phyloP scores from a whole-genome alignment of 92 coral and sea anemone species.

The Zoanthus solanderi region DNA sequence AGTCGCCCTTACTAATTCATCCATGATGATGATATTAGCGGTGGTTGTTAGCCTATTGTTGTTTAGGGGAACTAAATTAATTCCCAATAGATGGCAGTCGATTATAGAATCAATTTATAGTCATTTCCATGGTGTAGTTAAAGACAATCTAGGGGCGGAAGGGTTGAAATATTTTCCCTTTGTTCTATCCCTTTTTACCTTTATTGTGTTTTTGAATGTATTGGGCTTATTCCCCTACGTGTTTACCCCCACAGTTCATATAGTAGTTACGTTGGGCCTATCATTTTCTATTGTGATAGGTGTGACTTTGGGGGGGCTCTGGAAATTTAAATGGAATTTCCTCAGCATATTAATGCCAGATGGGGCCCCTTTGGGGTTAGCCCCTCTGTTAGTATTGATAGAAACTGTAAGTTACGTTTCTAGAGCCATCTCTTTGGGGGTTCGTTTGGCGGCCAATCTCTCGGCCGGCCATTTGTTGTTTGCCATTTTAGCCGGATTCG shows the following conservation, averaged over 20 bases:
- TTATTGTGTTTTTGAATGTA: conserved; percentile 77
- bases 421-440: conserved; percentile 87
- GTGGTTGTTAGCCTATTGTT: conserved; percentile 78
- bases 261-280: conserved; percentile 73
- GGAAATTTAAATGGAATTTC: conserved; percentile 74
- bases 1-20: conserved; percentile 78
- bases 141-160: conserved; percentile 68
- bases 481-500: conserved; percentile 91
- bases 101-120: conserved; percentile 69
- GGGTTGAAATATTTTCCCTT: conserved; percentile 76
- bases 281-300: conserved; percentile 77
- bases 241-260: conserved; percentile 79
- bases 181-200: conserved; percentile 77
- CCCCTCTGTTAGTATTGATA: conserved; percentile 86
- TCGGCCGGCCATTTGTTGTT: conserved; percentile 89
- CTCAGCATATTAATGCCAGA: conserved; percentile 84
- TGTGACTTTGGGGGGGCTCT: conserved; percentile 59
- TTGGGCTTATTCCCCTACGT: conserved; percentile 86
- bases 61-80: conserved; percentile 74
- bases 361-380: conserved; percentile 87
- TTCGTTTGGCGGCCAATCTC: conserved; percentile 90
- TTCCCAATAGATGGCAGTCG: conserved; percentile 83
- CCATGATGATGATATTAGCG: conserved; percentile 81
- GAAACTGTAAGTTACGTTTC: conserved; percentile 84
- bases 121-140: conserved; percentile 72